Evolutionary conservation across 2,797 vertebrate species (phyloP).

Genomic region (Mastacembelus armatus): DNA sequence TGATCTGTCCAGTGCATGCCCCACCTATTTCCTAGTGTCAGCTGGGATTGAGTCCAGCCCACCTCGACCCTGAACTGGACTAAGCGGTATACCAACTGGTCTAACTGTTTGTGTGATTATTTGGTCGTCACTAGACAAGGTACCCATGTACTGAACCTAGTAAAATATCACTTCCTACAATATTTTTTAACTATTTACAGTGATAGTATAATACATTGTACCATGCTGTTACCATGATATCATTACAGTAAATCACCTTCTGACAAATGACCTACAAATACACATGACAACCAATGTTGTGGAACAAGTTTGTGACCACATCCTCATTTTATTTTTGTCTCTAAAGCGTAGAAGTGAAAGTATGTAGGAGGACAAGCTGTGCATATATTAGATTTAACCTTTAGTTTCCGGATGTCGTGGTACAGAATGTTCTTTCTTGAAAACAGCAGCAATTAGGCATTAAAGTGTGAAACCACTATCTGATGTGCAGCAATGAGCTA

Average conservation of each 20-base stretch:
- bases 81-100: too few species aligned
- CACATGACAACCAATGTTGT: constrained; percentile 5
- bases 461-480: constrained; percentile 40
- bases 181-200: background rate
- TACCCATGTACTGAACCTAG: too few species aligned
- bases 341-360: constrained; percentile 42
- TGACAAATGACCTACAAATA: background rate
- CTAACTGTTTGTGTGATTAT: background rate
- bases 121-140: too few species aligned
- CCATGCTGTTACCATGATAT: background rate
- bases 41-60: too few species aligned
- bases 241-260: constrained; percentile 31
- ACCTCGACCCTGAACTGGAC: too few species aligned
- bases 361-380: constrained; percentile 28
- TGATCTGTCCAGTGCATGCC: too few species aligned
- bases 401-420: constrained; percentile 50
- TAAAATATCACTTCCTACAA: background rate
- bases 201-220: background rate
- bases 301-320: constrained; percentile 44
- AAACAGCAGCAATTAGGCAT: constrained; percentile 11
- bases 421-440: constrained; percentile 18
- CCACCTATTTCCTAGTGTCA: too few species aligned
- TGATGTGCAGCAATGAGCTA: constrained; percentile 22
- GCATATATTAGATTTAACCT: constrained; percentile 42
- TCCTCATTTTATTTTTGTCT: constrained; percentile 54